Percentiles rank a stretch among this genome's conserved stretches.
Conservation (phyloP, 2,113 vertebrate species). For the Cololabis saira region DNA sequence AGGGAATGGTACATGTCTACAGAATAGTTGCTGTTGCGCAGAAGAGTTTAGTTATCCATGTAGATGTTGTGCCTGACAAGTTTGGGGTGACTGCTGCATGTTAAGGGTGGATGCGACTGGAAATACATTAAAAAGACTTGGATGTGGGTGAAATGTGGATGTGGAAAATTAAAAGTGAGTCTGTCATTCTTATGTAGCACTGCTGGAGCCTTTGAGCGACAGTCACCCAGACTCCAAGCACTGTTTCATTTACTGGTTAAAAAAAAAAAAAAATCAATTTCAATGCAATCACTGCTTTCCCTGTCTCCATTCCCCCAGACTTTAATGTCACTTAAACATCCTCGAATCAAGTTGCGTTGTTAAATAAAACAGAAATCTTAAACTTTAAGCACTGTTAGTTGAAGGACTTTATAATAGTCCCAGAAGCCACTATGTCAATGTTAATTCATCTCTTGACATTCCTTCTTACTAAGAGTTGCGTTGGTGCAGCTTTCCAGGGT, state of each 20-base stretch:
- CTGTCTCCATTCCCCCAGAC: not conserved
- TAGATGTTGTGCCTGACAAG: conserved; percentile 33
- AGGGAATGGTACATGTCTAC: conserved; percentile 10
- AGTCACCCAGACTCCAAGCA: not conserved
- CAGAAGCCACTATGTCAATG: conserved; percentile 19
- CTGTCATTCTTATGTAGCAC: conserved; percentile 27
- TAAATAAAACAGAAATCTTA: conserved; percentile 18
- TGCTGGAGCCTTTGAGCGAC: conserved; percentile 33
- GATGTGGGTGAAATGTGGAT: conserved; percentile 27
- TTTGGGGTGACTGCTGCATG: conserved; percentile 21
- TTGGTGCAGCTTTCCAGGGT: conserved; percentile 25
- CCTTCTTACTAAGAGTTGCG: conserved; percentile 9
- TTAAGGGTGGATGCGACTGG: conserved; percentile 15
- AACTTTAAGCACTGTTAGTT: conserved; percentile 14
- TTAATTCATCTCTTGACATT: conserved; percentile 37
- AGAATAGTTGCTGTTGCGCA: conserved; percentile 13
- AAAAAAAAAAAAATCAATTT: conserved; percentile 10
- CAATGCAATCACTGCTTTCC: not conserved
- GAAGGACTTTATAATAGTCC: not conserved
- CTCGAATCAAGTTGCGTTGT: conserved; percentile 1
- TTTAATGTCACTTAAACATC: conserved; percentile 25
- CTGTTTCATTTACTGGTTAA: not conserved
- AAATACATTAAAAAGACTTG: conserved; percentile 12
- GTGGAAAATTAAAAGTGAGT: conserved; percentile 14
- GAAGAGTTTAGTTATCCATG: conserved; percentile 37